Evolutionary conservation across 2,797 vertebrate genomes (phyloP), one percentile per base, ranked within the genome.

Genomic region (Lepidocolaptes lacrymiger): DNA sequence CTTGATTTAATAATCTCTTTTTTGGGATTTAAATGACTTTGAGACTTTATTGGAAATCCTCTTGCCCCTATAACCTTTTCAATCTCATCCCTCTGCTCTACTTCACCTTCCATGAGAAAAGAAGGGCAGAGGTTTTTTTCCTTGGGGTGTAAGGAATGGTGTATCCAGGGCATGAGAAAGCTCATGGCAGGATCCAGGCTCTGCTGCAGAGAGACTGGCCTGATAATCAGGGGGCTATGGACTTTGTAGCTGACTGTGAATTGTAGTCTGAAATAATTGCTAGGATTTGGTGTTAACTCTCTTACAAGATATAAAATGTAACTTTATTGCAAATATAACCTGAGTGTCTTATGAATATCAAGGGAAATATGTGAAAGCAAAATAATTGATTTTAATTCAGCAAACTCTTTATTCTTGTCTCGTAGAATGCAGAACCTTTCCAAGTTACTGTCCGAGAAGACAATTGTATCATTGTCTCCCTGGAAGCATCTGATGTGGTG

Each of bases 401-500:
- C 37, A 27, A 68, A 48, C 30, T 88, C 72, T 92, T 95, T 56
- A 19, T 87, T 95, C 64, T 94, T 77, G 66, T 82, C 74, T 89
- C 85, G 48, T 89, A 99, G 99, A 97, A 96, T 36, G 71, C 94
- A 41, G 74, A 89, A 12, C 95, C 98, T 23, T 99, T 99, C 96
- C 98, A 97, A 30, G 99, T 98, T 74, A 96, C 93, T 2, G 96
- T 99, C 43, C 98, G 88, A 75, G 98, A 98, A 7, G 98, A 98
- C 32, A 98, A 98, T 76, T 94, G 94, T 93, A 98, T 99, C 23
- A 19, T 95, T 64, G 98, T 98, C 24, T 97, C 98, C 28, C 97
- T 99, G 71, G 99, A 99, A 82, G 96, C 83, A 2, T 98, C 98
- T 0, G 99, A 99, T 75, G 93, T 99, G 79, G 97, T 96, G 88